phyloP scores from a whole-genome alignment of 2,797 vertebrate species.

The Lepus townsendii region DNA sequence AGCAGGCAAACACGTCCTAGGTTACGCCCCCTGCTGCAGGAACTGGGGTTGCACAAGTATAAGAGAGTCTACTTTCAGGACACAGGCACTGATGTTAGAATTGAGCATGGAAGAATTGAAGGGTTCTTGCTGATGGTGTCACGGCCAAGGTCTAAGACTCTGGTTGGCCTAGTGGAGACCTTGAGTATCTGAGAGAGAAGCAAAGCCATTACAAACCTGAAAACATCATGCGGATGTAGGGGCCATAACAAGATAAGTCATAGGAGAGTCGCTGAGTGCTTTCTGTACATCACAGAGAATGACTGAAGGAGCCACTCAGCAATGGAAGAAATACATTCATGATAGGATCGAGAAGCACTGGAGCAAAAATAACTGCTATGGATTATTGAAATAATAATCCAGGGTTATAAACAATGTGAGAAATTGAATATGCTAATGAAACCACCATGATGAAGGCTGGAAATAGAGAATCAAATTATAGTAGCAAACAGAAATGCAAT shows the following conservation, averaged over 20 bases:
- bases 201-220: conserved; percentile 20
- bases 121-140: background rate
- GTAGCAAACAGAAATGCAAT: conserved; percentile 32
- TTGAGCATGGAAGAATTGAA: background rate
- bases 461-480: conserved; percentile 59
- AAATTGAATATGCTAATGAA: conserved; percentile 79
- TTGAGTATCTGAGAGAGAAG: background rate
- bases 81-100: background rate
- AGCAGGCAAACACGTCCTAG: background rate
- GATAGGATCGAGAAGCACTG: background rate
- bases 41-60: background rate
- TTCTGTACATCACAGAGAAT: conserved; percentile 40
- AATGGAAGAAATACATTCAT: conserved; percentile 68
- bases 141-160: background rate
- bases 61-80: background rate
- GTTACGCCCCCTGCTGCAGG: background rate
- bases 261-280: background rate
- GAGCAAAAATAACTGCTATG: conserved; percentile 75
- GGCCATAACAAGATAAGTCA: conserved; percentile 48
- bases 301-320: conserved; percentile 65
- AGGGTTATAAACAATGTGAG: conserved; percentile 70
- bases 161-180: background rate
- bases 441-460: conserved; percentile 22
- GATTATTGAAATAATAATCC: conserved; percentile 79
- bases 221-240: background rate